These are phyloP conservation scores for Prinia subflava DNA, from an alignment of 2,113 vertebrate genomes.

Conservation along the genomic window DNA sequence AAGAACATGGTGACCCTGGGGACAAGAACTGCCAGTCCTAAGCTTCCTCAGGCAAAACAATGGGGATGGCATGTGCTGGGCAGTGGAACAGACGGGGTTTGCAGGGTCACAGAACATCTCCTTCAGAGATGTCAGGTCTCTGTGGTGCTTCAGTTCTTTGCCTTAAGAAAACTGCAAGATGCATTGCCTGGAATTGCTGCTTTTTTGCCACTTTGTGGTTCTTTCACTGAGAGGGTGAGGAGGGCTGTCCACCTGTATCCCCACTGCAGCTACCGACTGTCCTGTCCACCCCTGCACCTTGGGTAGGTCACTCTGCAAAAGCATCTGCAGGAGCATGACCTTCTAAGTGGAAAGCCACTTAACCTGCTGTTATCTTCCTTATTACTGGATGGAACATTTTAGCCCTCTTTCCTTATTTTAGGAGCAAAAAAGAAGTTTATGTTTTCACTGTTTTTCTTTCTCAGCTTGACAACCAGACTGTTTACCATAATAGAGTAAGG, in stretches of 20 bases:
- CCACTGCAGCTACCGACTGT: accelerated
- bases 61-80: accelerated
- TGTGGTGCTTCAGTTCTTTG: background rate
- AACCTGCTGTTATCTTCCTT: background rate
- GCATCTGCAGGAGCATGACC: background rate
- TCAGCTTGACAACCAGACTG: background rate
- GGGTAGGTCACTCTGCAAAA: background rate
- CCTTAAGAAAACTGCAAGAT: background rate
- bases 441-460: background rate
- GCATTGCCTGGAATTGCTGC: background rate
- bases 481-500: background rate
- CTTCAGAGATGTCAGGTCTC: background rate
- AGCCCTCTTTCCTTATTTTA: background rate
- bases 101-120: background rate
- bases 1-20: accelerated
- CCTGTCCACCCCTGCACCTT: background rate
- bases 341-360: background rate
- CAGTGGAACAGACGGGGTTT: background rate
- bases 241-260: background rate
- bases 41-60: background rate
- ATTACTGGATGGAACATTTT: background rate
- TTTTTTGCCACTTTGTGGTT: background rate
- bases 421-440: background rate
- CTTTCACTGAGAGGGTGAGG: background rate
- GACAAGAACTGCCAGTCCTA: background rate